phyloP scores from a whole-genome alignment of 2,888 invertebrate genomes.

The Globia sparganii region DNA sequence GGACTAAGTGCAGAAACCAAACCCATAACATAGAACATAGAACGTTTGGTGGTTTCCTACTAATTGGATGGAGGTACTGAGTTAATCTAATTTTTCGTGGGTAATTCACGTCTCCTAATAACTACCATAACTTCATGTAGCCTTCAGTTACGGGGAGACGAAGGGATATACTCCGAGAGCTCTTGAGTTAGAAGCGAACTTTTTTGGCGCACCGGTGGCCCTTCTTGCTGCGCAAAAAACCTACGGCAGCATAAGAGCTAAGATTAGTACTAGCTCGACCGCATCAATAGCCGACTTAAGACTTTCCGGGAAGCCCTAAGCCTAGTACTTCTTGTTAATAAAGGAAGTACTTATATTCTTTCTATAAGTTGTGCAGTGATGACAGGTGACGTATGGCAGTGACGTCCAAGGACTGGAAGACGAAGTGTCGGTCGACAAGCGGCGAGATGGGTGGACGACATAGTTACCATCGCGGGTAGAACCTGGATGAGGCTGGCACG shows the following conservation, averaged over 20 bases:
- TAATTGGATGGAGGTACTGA: not conserved
- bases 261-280: not conserved
- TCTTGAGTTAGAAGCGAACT: not conserved
- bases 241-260: not conserved
- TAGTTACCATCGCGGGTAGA: not conserved
- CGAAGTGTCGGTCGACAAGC: not conserved
- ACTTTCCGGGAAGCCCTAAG: not conserved
- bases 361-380: not conserved
- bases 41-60: not conserved
- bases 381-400: not conserved
- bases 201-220: not conserved
- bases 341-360: not conserved
- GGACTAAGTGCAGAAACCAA: too few species aligned
- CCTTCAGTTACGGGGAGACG: not conserved
- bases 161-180: not conserved
- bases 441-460: not conserved
- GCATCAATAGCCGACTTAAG: not conserved
- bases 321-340: not conserved
- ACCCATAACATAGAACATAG: too few species aligned
- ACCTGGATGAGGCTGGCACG: not conserved
- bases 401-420: not conserved
- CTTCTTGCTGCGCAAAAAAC: too few species aligned
- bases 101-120: not conserved
- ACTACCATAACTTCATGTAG: too few species aligned
- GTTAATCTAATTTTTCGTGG: not conserved